Evolutionary conservation across 2,113 vertebrate genomes (phyloP), one percentile per base, ranked within the genome.

Genomic region (Anser cygnoides): DNA sequence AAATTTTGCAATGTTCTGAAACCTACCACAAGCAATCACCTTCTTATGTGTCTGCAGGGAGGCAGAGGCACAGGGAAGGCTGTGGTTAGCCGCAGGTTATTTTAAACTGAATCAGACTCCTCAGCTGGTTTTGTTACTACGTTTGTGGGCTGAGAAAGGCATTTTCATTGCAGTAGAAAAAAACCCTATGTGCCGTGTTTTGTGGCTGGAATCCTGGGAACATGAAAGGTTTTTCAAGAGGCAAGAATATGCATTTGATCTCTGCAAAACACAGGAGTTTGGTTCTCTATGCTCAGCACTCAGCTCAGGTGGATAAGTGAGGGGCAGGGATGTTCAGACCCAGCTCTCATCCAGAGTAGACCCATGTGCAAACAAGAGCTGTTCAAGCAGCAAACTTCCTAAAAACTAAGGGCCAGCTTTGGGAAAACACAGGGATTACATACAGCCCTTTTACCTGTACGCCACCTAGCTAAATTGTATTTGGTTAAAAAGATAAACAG

Each of bases 1-100:
- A 43, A 35, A 10, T 62, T 70, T 54, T 44, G 41, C 54, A 18
- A 54, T 59, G 44, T 22, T 22, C 22, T 2, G 3, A 44, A 22
- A 71, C 44, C 22, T 13, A n/a, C 37, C 14, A 1, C 2, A 65
- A 28, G n/a, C 26, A 43, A 44, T 62, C 31, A 10, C 25, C 29
- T 54, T 41, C 3, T 8, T 35, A 50, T 0, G 0, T 63, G 54
- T 41, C 62, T 61, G 39, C 3, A 1, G 63, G 44, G 29, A 77
- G 29, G 20, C 8, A 0, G 4, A 50, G n/a, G 37, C 39, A 43
- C 14, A 10, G 46, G 49, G n/a, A 84, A 66, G 57, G 3, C 31
- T 46, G 31, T 58, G n/a, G 31, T 49, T 80, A 77, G 35, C 37
- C 68, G 43, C 52, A 39, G 26, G 10, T 78, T 57, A 44, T 75